These are phyloP conservation scores for Lordiphosa clarofinis DNA, from an alignment of 1,140 invertebrate genomes.

Conservation along the genomic window DNA sequence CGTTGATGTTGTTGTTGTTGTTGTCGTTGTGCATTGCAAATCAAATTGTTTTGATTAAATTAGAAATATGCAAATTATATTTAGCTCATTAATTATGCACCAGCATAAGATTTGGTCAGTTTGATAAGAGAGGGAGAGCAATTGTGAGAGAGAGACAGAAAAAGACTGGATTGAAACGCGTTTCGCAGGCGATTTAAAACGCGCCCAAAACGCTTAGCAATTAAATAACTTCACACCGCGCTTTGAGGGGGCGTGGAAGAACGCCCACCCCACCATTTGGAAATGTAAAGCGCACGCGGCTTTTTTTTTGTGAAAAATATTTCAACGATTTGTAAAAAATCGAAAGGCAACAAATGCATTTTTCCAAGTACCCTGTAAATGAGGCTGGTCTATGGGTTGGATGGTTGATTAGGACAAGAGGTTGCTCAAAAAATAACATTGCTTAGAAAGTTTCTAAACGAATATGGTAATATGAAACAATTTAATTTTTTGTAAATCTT, in stretches of 20 bases:
- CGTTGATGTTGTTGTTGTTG: conserved; percentile 21
- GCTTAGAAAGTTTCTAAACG: too few species aligned
- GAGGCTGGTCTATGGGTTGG: not conserved
- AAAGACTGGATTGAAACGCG: conserved; percentile 13
- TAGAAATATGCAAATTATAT: conserved; percentile 77
- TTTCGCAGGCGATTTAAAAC: conserved; percentile 22
- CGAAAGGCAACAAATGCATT: conserved; percentile 59
- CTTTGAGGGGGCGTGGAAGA: conserved; percentile 48
- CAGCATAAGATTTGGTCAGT: conserved; percentile 40
- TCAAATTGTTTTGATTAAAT: conserved; percentile 76
- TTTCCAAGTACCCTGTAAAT: conserved; percentile 9
- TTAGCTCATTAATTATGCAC: conserved; percentile 66
- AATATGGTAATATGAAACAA: too few species aligned
- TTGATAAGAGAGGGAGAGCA: conserved; percentile 28
- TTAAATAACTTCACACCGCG: conserved; percentile 71
- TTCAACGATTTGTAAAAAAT: conserved; percentile 71
- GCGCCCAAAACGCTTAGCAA: conserved; percentile 52
- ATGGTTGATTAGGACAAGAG: not conserved
- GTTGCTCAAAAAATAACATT: too few species aligned
- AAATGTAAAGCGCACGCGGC: conserved; percentile 64
- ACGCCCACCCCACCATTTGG: conserved; percentile 40
- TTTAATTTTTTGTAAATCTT: too few species aligned
- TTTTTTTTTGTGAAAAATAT: conserved; percentile 58
- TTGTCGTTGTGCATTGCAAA: conserved; percentile 24
- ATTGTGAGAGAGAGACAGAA: not conserved